A percentile compares a stretch with the other conserved stretches of the same genome.
phyloP scores from a whole-genome alignment of 1,140 invertebrate genomes.

The Popillia japonica region DNA sequence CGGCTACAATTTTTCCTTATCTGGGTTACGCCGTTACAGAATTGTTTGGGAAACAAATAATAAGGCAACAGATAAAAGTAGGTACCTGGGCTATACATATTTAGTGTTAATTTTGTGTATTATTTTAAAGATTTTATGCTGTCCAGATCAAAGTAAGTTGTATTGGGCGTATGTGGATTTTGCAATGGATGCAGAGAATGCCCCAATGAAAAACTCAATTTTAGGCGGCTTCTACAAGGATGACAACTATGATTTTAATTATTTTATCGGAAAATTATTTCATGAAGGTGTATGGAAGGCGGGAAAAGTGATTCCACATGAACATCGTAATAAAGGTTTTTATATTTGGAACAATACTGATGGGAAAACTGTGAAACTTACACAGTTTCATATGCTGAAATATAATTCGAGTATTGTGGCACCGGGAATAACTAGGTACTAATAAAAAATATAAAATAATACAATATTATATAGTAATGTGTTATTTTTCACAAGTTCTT shows the following conservation, averaged over 20 bases:
- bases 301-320: not conserved
- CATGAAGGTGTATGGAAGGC: not conserved
- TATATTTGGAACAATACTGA: not conserved
- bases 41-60: not conserved
- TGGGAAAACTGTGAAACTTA: not conserved
- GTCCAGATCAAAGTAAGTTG: not conserved
- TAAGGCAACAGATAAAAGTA: not conserved
- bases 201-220: not conserved
- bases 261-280: not conserved
- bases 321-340: not conserved
- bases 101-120: not conserved
- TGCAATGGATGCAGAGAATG: not conserved
- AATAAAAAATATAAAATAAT: too few relatives aligned
- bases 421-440: too few relatives aligned
- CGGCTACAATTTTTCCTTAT: not conserved
- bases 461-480: too few relatives aligned
- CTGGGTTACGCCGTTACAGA: not conserved
- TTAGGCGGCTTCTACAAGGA: not conserved
- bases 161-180: conserved; percentile 12
- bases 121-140: not conserved
- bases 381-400: not conserved
- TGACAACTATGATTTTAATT: not conserved
- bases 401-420: conserved; percentile 8
- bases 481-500: too few relatives aligned
- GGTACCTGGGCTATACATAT: not conserved